Conservation (phyloP, 2,113 vertebrate species). For the Cettia cetti region DNA sequence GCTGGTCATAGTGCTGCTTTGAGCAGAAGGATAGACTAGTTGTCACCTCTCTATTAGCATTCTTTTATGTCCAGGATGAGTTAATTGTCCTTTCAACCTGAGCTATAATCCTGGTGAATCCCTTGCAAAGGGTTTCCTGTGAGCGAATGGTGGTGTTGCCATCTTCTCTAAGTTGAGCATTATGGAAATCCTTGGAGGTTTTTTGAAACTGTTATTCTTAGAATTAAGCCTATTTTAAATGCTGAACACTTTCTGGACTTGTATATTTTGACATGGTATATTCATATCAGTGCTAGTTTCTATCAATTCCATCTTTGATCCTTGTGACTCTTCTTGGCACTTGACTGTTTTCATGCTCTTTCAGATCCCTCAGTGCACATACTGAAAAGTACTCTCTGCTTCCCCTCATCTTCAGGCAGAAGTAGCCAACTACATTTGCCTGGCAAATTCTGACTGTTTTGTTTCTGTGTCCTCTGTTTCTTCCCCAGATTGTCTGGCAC, state of each 20-base stretch:
- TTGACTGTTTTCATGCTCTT: not conserved
- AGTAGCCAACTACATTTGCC: not conserved
- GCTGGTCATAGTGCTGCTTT: not conserved
- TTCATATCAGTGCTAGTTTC: not conserved
- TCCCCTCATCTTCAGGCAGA: not conserved
- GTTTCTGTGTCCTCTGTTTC: not conserved
- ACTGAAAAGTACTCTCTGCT: not conserved
- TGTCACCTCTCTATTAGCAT: not conserved
- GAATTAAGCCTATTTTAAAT: not conserved
- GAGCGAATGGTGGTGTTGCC: not conserved
- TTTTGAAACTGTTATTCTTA: not conserved
- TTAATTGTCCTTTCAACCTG: not conserved
- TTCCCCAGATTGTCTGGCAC: not conserved
- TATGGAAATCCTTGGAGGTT: not conserved
- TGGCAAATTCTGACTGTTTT: not conserved
- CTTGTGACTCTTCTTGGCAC: not conserved
- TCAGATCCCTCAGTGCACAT: accelerated
- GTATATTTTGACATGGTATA: not conserved
- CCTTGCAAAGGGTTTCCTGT: not conserved
- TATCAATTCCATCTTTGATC: not conserved
- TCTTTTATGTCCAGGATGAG: not conserved
- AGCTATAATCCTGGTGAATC: not conserved
- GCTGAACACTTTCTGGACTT: not conserved
- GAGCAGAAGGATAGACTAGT: not conserved
- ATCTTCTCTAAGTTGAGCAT: accelerated